Conservation (phyloP, 2,797 vertebrate genomes). For the Sebastes steindachneri region DNA sequence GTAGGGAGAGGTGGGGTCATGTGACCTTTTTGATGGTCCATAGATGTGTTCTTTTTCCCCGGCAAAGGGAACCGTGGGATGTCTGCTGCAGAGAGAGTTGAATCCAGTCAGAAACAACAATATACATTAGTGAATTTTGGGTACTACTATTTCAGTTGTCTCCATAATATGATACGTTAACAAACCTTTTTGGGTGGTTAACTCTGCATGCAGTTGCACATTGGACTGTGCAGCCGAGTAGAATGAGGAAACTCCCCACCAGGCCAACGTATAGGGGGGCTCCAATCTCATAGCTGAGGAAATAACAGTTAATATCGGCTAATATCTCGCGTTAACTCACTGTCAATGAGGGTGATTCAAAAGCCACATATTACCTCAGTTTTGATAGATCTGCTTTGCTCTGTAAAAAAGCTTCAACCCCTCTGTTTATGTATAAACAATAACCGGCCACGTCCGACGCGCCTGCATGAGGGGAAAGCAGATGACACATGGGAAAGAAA, state of each 20-base stretch:
- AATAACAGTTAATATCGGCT: rapidly evolving
- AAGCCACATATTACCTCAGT: constrained; percentile 21
- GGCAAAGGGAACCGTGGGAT: neutral
- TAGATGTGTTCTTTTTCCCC: neutral
- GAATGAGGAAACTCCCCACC: constrained; percentile 37
- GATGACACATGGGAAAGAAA: neutral
- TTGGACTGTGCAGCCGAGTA: constrained; percentile 24
- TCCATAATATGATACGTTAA: neutral
- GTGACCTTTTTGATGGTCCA: neutral
- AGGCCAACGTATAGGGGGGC: constrained; percentile 40
- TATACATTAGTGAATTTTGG: neutral
- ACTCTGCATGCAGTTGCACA: constrained; percentile 13
- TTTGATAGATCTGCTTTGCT: constrained; percentile 53
- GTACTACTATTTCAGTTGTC: too few relatives aligned
- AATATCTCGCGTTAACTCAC: neutral
- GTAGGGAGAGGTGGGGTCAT: neutral
- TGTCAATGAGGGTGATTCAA: neutral
- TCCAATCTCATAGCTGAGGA: constrained; percentile 46
- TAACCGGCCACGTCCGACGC: constrained; percentile 32
- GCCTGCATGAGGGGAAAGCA: constrained; percentile 40
- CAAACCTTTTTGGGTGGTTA: constrained; percentile 20
- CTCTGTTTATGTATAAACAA: constrained; percentile 69
- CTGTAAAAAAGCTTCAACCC: constrained; percentile 37
- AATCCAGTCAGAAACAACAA: neutral
- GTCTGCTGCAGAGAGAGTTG: neutral